Percentiles rank a stretch among this genome's conserved stretches.
These are phyloP conservation scores for Cyclura pinguis DNA, from an alignment of 2,797 vertebrate genomes.

Conservation along the genomic window DNA sequence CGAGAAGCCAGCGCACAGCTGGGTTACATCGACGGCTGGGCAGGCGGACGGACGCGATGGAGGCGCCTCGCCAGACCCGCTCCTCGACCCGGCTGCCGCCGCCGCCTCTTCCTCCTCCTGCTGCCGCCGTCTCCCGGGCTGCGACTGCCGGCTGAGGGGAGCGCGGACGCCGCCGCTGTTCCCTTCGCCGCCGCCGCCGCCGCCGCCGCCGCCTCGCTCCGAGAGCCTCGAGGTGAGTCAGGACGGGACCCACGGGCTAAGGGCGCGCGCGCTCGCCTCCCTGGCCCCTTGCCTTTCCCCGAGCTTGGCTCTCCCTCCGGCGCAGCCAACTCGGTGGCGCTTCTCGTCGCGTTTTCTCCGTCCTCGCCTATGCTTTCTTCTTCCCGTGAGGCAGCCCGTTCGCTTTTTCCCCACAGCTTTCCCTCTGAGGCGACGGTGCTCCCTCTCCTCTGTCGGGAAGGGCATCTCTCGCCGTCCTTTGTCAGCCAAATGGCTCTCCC, in stretches of 20 bases:
- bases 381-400: not conserved
- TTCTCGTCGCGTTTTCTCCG: no score
- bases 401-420: not conserved
- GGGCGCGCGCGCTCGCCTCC: not conserved
- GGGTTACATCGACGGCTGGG: conserved; percentile 1
- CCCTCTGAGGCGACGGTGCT: not conserved
- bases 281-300: no score
- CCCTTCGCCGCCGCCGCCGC: not conserved
- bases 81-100: not conserved
- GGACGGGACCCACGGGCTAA: not conserved
- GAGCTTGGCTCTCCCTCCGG: no score
- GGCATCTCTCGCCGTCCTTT: no score
- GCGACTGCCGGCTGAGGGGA: not conserved
- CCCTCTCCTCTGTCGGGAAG: no score
- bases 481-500: no score
- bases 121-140: not conserved
- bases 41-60: conserved; percentile 7
- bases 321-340: no score
- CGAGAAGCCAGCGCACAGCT: conserved; percentile 9
- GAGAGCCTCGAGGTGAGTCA: conserved; percentile 26
- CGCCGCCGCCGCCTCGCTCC: not conserved
- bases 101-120: not conserved
- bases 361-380: not conserved
- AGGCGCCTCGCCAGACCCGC: not conserved
- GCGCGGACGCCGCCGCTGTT: not conserved